Evolutionary conservation across 2,113 vertebrate species (phyloP).

Genomic region (Odobenus rosmarus): DNA sequence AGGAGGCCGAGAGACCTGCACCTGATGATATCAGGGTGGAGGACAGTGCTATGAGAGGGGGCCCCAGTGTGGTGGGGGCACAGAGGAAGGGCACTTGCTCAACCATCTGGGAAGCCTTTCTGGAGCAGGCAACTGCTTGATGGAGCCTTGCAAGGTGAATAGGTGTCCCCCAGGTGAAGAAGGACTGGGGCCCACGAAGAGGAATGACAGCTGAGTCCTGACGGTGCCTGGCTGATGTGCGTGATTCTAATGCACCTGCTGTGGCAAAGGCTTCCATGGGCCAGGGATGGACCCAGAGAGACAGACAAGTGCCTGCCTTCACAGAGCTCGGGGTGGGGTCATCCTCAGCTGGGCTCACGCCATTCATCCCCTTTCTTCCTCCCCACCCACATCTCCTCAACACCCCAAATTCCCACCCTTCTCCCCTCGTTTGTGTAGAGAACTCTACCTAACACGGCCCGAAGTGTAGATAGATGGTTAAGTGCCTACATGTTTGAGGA

Average conservation of each 20-base stretch:
- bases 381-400: not conserved
- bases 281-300: not conserved
- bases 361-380: not conserved
- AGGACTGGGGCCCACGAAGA: not conserved
- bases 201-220: not conserved
- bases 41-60: fast-evolving
- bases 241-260: not conserved
- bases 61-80: not conserved
- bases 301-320: not conserved
- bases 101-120: not conserved
- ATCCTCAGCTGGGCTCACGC: not conserved
- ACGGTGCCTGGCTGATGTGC: not conserved
- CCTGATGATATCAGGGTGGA: not conserved
- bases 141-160: not conserved
- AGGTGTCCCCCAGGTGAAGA: not conserved
- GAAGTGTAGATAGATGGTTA: not conserved
- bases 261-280: not conserved
- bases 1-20: fast-evolving
- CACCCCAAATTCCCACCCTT: not conserved
- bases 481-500: not conserved
- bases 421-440: not conserved
- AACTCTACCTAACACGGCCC: not conserved
- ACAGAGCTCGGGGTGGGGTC: not conserved
- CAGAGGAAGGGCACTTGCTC: not conserved
- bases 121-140: not conserved